Evolutionary conservation across 2,113 vertebrate genomes (phyloP), one percentile per base, ranked within the genome.

Genomic region (Martes martes): DNA sequence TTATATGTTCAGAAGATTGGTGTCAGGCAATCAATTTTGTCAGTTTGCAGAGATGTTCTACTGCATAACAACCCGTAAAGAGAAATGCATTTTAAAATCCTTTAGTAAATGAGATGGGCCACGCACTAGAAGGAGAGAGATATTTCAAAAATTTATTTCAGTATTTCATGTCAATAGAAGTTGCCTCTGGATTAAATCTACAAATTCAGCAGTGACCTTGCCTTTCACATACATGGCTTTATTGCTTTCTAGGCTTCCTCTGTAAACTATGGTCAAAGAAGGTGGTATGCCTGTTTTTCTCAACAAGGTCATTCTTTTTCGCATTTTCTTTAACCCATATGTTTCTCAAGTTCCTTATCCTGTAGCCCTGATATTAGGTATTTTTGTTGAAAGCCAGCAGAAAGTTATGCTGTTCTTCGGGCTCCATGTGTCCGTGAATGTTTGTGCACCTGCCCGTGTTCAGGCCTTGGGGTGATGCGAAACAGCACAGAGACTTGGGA

Each of bases 121-220:
- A 96, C 95, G 74, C 55, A 69, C 67, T 91, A 61, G 92, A 79
- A 85, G 0, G 55, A 89, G 95, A 71, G 61, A 84, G 33, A 71
- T 73, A 91, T 96, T 98, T 97, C 28, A 89, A 76, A 92, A 94
- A 84, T 92, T 69, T n/a, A 97, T 96, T 98, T 98, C 45, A 16
- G 89, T 96, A 87, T 97, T 98, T 98, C 74, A 84, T 98, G 96
- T 97, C 96, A 93, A 95, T 90, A 96, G 14, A 98, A 82, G 86
- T 98, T 98, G 98, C 99, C 98, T 99, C 99, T 98, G 99, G 99
- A 99, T 99, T 98, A 98, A 94, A 97, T 98, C 98, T 98, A 97
- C 98, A 98, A 99, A 99, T 98, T 98, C 98, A 98, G 89, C 97
- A 76, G 76, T 98, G 98, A 98, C 99, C 99, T 99, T 99, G 98